Percentiles rank a stretch among this genome's conserved stretches.
phyloP scores from a whole-genome alignment of 2,888 invertebrate species.

The Epirrhoe tristata region DNA sequence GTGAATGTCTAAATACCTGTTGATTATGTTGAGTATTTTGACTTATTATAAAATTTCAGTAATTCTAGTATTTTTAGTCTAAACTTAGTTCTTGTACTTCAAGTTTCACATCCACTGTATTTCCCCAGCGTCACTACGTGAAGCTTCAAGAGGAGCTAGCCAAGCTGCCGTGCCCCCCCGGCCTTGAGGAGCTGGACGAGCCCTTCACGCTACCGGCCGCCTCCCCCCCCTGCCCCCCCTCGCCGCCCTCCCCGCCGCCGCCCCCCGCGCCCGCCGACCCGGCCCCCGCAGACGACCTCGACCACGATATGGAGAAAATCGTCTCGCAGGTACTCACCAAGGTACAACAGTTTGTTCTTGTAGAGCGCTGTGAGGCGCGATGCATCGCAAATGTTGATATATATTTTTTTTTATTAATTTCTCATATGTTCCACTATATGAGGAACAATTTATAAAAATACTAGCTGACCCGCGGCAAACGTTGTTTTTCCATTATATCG shows the following conservation, averaged over 20 bases:
- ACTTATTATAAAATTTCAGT: too few relatives aligned
- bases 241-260: conserved; percentile 56
- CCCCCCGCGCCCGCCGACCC: conserved; percentile 42
- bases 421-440: too few relatives aligned
- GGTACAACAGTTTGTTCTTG: conserved; percentile 12
- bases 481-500: too few relatives aligned
- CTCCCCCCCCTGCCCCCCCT: conserved; percentile 57
- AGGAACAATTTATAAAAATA: too few relatives aligned
- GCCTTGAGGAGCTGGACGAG: conserved; percentile 89
- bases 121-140: conserved; percentile 90
- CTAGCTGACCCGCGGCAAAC: too few relatives aligned
- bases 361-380: not conserved
- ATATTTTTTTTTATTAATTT: not conserved
- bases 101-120: not conserved
- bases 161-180: conserved; percentile 92
- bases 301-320: conserved; percentile 92
- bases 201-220: conserved; percentile 77
- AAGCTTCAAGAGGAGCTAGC: conserved; percentile 94
- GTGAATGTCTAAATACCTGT: too few relatives aligned
- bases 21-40: too few relatives aligned
- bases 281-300: conserved; percentile 75
- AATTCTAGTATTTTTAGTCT: too few relatives aligned
- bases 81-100: not conserved
- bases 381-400: not conserved
- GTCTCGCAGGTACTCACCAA: conserved; percentile 85